These are phyloP conservation scores for Alviniconcha marisindica DNA, from an alignment of 1,140 invertebrate genomes.

Conservation along the genomic window DNA sequence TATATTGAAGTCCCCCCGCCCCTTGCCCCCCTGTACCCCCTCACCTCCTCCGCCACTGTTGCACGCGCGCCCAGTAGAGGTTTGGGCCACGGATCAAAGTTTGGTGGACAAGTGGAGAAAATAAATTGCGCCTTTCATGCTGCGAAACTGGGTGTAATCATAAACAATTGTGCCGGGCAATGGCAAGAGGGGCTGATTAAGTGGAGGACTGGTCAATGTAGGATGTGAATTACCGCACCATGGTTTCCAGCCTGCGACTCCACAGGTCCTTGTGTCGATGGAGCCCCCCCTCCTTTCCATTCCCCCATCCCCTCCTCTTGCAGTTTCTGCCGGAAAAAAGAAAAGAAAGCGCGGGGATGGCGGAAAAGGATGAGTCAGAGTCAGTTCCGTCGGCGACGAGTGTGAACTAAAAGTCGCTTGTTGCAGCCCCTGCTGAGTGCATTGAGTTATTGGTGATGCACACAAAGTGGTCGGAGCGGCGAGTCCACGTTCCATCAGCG, in stretches of 20 bases:
- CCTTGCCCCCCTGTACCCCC: too few relatives aligned
- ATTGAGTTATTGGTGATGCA: too few relatives aligned
- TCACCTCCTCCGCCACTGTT: too few relatives aligned
- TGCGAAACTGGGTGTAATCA: conserved; percentile 48
- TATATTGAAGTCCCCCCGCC: conserved; percentile 20
- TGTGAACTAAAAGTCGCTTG: too few relatives aligned
- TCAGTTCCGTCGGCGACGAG: too few relatives aligned
- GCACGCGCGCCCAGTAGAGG: conserved; percentile 10
- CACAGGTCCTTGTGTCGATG: too few relatives aligned
- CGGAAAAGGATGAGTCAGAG: background rate
- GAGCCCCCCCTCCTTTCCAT: background rate
- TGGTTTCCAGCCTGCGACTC: background rate
- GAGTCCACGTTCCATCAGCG: too few relatives aligned
- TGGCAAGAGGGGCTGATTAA: conserved; percentile 38
- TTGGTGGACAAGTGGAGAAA: conserved; percentile 28
- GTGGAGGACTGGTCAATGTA: background rate
- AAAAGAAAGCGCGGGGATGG: background rate
- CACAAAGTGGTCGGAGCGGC: too few relatives aligned
- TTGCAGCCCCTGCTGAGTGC: too few relatives aligned
- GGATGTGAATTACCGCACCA: conserved; percentile 7
- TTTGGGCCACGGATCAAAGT: conserved; percentile 33
- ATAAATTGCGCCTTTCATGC: conserved; percentile 47
- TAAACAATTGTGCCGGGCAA: conserved; percentile 45
- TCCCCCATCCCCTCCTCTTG: too few relatives aligned
- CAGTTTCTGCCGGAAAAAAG: background rate